phyloP scores from a whole-genome alignment of 2,113 vertebrate genomes.

The Onychorhynchus coronatus region DNA sequence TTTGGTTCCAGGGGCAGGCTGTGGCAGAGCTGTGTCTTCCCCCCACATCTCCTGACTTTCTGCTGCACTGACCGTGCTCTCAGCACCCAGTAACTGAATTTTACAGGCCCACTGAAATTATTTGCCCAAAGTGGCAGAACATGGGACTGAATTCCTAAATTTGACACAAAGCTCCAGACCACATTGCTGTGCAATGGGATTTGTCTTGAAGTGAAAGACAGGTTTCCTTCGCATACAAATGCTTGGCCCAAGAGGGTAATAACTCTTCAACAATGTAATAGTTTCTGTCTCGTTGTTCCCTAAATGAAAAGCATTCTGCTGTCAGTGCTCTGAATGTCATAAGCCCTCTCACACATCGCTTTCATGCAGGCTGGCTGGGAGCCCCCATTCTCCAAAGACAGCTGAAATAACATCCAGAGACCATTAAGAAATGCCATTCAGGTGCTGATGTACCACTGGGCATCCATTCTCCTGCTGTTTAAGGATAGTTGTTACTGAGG shows the following conservation, averaged over 20 bases:
- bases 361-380: constrained; percentile 48
- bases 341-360: constrained; percentile 44
- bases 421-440: constrained; percentile 60
- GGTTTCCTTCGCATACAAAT: constrained; percentile 59
- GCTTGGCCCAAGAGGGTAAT: constrained; percentile 54
- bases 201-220: constrained; percentile 57
- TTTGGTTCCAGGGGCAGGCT: background rate
- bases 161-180: constrained; percentile 21
- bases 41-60: background rate
- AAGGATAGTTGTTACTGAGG: constrained; percentile 32
- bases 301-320: constrained; percentile 71
- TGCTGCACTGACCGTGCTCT: background rate
- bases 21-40: background rate
- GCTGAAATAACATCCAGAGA: constrained; percentile 56
- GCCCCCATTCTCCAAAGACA: constrained; percentile 56
- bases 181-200: background rate
- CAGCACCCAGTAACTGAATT: background rate
- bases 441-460: constrained; percentile 44
- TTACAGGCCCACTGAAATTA: background rate
- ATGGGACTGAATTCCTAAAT: constrained; percentile 4
- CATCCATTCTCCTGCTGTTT: constrained; percentile 48
- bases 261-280: constrained; percentile 63
- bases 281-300: constrained; percentile 63
- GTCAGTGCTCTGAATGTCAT: constrained; percentile 57
- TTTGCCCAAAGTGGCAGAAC: background rate